phyloP scores from a whole-genome alignment of 2,113 vertebrate genomes.

The Lontra canadensis region DNA sequence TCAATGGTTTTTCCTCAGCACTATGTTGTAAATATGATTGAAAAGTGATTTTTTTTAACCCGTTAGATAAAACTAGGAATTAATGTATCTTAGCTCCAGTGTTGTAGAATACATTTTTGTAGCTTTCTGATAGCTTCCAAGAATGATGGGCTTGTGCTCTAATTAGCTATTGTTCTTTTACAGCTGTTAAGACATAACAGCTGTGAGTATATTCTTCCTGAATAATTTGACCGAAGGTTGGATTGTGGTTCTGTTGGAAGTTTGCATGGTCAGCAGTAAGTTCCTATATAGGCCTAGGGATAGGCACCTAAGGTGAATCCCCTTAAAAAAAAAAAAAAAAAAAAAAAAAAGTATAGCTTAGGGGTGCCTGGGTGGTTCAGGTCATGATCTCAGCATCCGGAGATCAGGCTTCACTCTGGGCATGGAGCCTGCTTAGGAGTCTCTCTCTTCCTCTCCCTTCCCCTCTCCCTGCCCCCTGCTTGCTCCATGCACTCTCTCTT shows the following conservation, averaged over 20 bases:
- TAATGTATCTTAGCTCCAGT: not conserved
- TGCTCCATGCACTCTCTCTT: not conserved
- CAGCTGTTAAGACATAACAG: conserved; percentile 70
- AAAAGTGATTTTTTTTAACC: conserved; percentile 47
- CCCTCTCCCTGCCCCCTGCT: not conserved
- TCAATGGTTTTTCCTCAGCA: not conserved
- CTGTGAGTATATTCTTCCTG: conserved; percentile 48
- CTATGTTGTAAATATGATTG: not conserved
- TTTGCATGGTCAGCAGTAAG: conserved; percentile 27
- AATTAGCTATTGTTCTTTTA: conserved; percentile 72
- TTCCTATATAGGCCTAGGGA: not conserved
- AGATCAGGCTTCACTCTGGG: not conserved
- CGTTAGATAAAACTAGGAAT: conserved; percentile 16
- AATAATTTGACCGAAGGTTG: conserved; percentile 28
- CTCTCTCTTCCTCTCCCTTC: not conserved
- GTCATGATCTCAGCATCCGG: not conserved
- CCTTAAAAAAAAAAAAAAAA: not conserved
- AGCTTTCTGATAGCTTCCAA: conserved; percentile 57
- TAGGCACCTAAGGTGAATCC: not conserved
- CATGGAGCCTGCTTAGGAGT: not conserved
- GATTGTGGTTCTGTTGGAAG: conserved; percentile 3
- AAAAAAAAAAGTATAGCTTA: too few relatives aligned
- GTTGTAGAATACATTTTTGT: conserved; percentile 29
- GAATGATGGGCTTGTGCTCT: conserved; percentile 57
- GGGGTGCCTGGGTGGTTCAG: not conserved